phyloP scores from a whole-genome alignment of 2,113 vertebrate genomes.

The Salvelinus sp. region DNA sequence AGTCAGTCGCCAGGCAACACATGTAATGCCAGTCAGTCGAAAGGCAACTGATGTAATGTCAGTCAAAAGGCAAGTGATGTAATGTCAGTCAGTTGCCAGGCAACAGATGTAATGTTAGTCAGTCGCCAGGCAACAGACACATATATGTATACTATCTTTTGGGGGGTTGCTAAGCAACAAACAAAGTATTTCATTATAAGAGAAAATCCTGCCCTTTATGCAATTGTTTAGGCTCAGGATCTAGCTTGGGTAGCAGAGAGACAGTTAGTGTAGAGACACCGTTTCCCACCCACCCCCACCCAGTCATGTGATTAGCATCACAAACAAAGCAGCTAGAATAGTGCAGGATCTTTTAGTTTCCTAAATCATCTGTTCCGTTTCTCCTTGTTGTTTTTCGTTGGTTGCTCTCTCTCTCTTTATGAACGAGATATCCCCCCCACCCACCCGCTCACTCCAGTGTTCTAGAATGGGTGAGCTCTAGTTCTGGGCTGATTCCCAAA shows the following conservation, averaged over 20 bases:
- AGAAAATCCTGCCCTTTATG: constrained; percentile 61
- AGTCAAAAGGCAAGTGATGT: too few species aligned
- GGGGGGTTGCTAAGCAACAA: constrained; percentile 73
- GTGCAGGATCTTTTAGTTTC: constrained; percentile 22
- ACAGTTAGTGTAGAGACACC: constrained; percentile 53
- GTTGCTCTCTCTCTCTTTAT: constrained; percentile 11
- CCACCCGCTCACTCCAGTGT: too few species aligned
- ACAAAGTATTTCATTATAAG: constrained; percentile 66
- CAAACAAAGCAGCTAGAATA: too few species aligned
- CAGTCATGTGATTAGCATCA: constrained; percentile 2
- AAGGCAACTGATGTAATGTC: too few species aligned
- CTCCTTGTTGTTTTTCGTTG: constrained; percentile 30
- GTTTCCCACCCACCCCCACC: constrained; percentile 31
- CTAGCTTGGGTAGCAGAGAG: background rate
- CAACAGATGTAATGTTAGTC: constrained; percentile 40
- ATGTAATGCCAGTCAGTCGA: too few species aligned
- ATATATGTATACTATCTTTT: constrained; percentile 57
- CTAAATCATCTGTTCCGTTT: constrained; percentile 48
- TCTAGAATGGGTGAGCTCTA: too few species aligned
- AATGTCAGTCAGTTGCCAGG: too few species aligned
- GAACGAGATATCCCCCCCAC: background rate
- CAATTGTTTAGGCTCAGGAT: constrained; percentile 59
- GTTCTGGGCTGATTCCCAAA: too few species aligned
- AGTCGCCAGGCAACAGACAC: background rate
- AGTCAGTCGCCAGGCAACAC: rapidly evolving